phyloP scores from a whole-genome alignment of 2,888 invertebrate species.

The Xestia sexstrigata region DNA sequence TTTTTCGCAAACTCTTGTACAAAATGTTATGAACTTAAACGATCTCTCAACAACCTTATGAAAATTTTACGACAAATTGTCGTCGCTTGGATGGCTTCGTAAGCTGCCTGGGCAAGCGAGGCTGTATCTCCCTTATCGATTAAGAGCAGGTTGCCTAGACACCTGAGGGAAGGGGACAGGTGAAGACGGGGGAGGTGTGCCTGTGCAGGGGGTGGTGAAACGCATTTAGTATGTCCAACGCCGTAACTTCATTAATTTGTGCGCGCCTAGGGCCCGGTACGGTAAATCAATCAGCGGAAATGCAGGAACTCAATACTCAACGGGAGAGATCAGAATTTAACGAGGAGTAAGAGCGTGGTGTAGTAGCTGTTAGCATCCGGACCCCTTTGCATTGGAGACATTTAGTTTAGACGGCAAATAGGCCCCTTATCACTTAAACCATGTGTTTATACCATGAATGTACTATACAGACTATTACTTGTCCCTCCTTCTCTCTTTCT shows the following conservation, averaged over 20 bases:
- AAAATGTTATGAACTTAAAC: not conserved
- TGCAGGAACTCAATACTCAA: conserved; percentile 31
- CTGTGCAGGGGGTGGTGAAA: not conserved
- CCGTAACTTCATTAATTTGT: conserved; percentile 14
- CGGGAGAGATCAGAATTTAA: conserved; percentile 42
- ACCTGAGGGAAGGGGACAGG: conserved; percentile 10
- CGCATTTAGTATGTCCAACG: conserved; percentile 4
- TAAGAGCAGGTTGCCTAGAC: conserved; percentile 26
- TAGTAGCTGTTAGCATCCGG: not conserved
- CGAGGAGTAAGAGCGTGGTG: not conserved
- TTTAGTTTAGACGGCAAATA: not conserved
- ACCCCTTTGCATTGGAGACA: not conserved
- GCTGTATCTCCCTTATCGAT: conserved; percentile 41
- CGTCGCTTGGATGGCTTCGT: not conserved
- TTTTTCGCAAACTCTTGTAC: not conserved
- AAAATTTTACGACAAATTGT: not conserved
- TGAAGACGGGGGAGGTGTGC: not conserved
- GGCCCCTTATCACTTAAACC: not conserved
- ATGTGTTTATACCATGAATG: no score
- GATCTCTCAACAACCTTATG: not conserved
- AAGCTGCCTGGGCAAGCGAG: not conserved
- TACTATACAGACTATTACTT: no score
- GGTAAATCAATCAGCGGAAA: conserved; percentile 55
- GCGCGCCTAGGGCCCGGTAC: conserved; percentile 14
- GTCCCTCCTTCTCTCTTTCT: no score